Evolutionary conservation across 2,888 invertebrate species (phyloP).

Genomic region (Rhamphomyia laevipes): DNA sequence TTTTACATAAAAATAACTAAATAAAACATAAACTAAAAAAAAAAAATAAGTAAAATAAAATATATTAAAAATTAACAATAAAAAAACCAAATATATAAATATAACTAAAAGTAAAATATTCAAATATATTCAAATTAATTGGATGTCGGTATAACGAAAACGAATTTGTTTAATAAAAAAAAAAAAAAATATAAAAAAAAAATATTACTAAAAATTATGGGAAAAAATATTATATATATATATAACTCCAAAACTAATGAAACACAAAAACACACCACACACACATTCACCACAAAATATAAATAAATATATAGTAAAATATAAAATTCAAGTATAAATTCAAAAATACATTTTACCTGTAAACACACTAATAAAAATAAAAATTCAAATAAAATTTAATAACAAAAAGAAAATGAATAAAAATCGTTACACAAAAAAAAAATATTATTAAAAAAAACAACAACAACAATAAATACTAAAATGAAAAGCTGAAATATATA

Average conservation of each 20-base stretch:
- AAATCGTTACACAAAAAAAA: neutral
- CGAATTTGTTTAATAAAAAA: slow-evolving; percentile 15
- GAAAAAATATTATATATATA: slow-evolving; percentile 11
- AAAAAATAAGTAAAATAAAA: too few species aligned
- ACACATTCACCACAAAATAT: neutral
- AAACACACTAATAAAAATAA: slow-evolving; percentile 8
- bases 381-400: slow-evolving; percentile 13
- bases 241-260: slow-evolving; percentile 6
- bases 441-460: neutral
- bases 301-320: slow-evolving; percentile 4
- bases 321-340: neutral
- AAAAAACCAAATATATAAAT: slow-evolving; percentile 2
- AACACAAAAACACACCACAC: neutral
- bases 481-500: slow-evolving; percentile 1
- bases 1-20: slow-evolving; percentile 11
- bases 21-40: too few species aligned
- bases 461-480: slow-evolving; percentile 2
- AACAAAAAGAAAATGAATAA: slow-evolving; percentile 11
- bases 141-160: slow-evolving; percentile 3
- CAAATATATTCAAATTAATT: neutral
- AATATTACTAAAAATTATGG: slow-evolving; percentile 8
- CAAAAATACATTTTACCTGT: slow-evolving; percentile 1
- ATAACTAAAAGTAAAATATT: neutral
- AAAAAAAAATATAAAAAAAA: slow-evolving; percentile 8
- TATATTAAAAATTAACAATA: slow-evolving; percentile 5